Base-by-base conservation (phyloP, 2,888 invertebrate species). In the Spisula subtruncata region DNA sequence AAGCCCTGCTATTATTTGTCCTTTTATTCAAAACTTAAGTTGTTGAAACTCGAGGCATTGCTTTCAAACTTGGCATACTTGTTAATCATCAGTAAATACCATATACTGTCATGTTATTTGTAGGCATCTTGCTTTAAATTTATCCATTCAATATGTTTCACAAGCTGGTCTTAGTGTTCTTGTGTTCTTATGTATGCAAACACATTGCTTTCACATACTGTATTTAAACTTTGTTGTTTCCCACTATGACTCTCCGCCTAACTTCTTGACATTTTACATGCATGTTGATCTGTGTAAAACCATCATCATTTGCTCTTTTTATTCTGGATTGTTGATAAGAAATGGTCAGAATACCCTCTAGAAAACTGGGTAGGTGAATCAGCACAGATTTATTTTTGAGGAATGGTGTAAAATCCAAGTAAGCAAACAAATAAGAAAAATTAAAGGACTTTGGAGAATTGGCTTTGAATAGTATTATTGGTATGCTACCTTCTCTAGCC, bases 101-200 rank as follows among this genome's bases (percentile, higher is more conserved):
- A 14, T 51, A 66, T 25, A 8, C 60, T 66, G 25, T 25, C 25
- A 25, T 25, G 25, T 66, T 66, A 66, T 66, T 25, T n/a, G 25
- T 66, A 25, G 25, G 8, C 25, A 25, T 66, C 60, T 66, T 66
- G 60, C 60, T 66, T 25, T 66, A 66, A 25, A 25, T n/a, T 66
- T 66, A 25, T 66, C 60, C 60, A 66, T 10, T 66, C n/a, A 25
- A 66, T 66, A 25, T 25, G 25, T 66, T n/a, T 66, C 60, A 66
- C 60, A 66, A 66, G 60, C 60, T 66, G 60, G 60, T 66, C 60
- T 66, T 66, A 25, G 10, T 60, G 25, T 66, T 25, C n/a, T 66
- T 5, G 20, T 66, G 51, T 66, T 25, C 60, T 66, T 4, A 66
- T 66, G 25, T 66, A 25, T 66, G 10, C 25, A 25, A 1, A 51